phyloP scores from a whole-genome alignment of 1,140 invertebrate genomes.

The Drosophila kanapiae region DNA sequence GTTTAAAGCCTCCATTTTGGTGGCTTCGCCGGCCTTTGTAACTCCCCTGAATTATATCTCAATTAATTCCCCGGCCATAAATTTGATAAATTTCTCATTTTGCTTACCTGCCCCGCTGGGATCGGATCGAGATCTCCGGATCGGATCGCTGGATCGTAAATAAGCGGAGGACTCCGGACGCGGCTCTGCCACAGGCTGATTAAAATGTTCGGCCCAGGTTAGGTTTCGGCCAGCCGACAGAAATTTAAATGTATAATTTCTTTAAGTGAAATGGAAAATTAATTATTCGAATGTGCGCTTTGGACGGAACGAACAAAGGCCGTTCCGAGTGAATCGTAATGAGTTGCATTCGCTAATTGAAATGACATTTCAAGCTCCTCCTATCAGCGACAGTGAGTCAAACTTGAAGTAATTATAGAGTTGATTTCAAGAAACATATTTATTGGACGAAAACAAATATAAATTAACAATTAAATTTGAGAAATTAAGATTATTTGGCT shows the following conservation, averaged over 20 bases:
- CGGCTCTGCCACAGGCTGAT: conserved; percentile 47
- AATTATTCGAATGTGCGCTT: conserved; percentile 58
- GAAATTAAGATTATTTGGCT: too few relatives aligned
- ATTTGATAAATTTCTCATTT: conserved; percentile 82
- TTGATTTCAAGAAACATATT: neutral
- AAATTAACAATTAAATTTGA: too few relatives aligned
- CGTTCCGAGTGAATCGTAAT: conserved; percentile 57
- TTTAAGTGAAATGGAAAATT: conserved; percentile 63
- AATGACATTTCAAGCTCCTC: conserved; percentile 38
- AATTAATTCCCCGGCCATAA: conserved; percentile 74
- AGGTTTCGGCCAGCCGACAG: conserved; percentile 60
- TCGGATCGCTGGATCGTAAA: conserved; percentile 63
- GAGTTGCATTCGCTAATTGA: conserved; percentile 56
- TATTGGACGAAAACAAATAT: neutral
- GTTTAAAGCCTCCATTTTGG: conserved; percentile 78
- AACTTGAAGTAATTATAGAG: neutral
- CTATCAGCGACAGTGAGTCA: conserved; percentile 1
- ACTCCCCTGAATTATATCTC: conserved; percentile 81
- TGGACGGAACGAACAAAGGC: conserved; percentile 39
- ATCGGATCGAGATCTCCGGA: conserved; percentile 41
- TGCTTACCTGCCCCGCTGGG: conserved; percentile 66
- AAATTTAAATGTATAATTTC: conserved; percentile 72
- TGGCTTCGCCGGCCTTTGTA: conserved; percentile 61
- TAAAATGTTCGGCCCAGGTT: conserved; percentile 68
- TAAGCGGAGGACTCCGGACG: conserved; percentile 57